Conservation (phyloP, 2,888 invertebrate species). For the Amphipyra tragopoginis region DNA sequence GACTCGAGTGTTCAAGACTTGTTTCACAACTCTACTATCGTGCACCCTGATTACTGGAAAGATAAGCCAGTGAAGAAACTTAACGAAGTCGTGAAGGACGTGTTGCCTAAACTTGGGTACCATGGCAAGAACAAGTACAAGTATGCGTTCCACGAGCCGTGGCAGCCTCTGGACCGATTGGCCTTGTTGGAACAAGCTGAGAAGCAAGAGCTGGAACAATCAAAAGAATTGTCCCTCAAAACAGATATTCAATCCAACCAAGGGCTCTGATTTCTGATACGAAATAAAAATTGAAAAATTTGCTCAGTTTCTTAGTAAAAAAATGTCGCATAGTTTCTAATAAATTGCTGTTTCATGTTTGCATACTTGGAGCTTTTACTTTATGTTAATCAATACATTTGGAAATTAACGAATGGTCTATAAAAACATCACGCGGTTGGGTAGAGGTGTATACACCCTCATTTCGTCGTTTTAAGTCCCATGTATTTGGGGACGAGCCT, state of each 20-base stretch:
- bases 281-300: conserved; percentile 21
- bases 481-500: too few species aligned
- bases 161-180: conserved; percentile 81
- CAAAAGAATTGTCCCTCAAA: conserved; percentile 41
- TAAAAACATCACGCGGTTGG: too few species aligned
- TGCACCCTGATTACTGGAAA: conserved; percentile 81
- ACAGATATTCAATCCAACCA: conserved; percentile 49
- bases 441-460: too few species aligned
- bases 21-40: conserved; percentile 75
- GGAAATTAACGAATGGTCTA: too few species aligned
- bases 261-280: conserved; percentile 75
- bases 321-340: conserved; percentile 66
- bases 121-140: conserved; percentile 81
- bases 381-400: not conserved
- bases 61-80: conserved; percentile 66
- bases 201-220: conserved; percentile 65
- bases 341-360: conserved; percentile 38
- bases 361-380: conserved; percentile 23
- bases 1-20: conserved; percentile 66
- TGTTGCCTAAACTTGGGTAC: conserved; percentile 77
- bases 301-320: conserved; percentile 21
- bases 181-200: conserved; percentile 78
- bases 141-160: conserved; percentile 85
- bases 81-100: conserved; percentile 58
- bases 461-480: too few species aligned